Conservation (phyloP, 2,113 vertebrate species). For the Seriola quinqueradiata region DNA sequence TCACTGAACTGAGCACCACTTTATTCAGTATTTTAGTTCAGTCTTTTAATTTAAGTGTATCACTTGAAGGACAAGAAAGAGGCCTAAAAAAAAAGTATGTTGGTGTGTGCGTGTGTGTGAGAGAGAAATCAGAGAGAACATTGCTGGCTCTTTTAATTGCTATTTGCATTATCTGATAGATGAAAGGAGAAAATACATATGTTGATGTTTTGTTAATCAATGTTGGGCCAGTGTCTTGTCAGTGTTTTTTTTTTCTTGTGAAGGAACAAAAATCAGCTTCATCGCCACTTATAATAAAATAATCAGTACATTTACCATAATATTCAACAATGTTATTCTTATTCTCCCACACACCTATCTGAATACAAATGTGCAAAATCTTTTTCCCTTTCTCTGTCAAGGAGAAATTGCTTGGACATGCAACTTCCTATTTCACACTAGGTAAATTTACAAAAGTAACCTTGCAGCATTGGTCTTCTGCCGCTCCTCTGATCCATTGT, state of each 20-base stretch:
- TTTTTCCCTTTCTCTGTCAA: slow-evolving; percentile 4
- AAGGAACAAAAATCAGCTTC: neutral
- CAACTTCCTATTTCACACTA: neutral
- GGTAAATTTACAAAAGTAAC: neutral
- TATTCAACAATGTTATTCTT: neutral
- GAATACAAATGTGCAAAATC: slow-evolving; percentile 6
- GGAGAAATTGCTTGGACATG: neutral
- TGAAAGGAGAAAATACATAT: slow-evolving; percentile 11
- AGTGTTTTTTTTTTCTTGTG: neutral
- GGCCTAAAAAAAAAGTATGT: neutral
- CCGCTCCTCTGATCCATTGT: slow-evolving; percentile 32
- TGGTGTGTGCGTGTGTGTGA: neutral
- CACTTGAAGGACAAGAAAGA: slow-evolving; percentile 22
- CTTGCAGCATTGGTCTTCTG: slow-evolving; percentile 6
- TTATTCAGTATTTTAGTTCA: slow-evolving; percentile 47
- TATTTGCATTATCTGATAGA: neutral
- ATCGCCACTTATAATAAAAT: neutral
- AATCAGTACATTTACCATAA: neutral
- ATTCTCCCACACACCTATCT: neutral
- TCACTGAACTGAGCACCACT: slow-evolving; percentile 66
- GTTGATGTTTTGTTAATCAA: neutral
- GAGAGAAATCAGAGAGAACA: slow-evolving; percentile 8
- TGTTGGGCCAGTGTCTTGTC: too few relatives aligned
- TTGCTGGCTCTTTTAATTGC: neutral
- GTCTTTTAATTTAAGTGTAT: slow-evolving; percentile 44